Base-by-base conservation (phyloP, 1,140 invertebrate species). In the Drosophila simulans region DNA sequence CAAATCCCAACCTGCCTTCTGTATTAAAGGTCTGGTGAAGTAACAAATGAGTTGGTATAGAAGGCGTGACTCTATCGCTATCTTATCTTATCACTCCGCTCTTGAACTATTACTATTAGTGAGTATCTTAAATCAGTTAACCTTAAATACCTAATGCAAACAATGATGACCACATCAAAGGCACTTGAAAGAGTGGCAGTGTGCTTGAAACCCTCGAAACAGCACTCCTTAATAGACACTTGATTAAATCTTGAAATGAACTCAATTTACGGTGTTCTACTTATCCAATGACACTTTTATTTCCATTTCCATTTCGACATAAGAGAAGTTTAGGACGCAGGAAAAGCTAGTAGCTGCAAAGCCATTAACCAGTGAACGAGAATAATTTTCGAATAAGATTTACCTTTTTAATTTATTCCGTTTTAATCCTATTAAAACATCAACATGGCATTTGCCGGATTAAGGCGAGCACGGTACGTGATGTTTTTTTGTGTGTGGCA, bases 361-460 rank as follows among this genome's bases (percentile, higher is more conserved):
- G 27, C 34, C 13, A 49, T n/a, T 20, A 42, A 40, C 37, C 59
- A 59, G 54, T 42, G 54, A 42, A 25, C 59, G 13, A 42, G 34
- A 22, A 31, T 34, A 5, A 22, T 27, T 42, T 42, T 63, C 39
- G 39, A 59, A 59, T 27, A 37, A 3, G 59, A 39, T 42, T 58
- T 42, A 15, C 35, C 37, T 62, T 31, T 25, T 34, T 42, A 63
- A 43, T 63, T 59, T 63, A 63, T 43, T 25, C 54, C 12, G 54
- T 27, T 59, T 15, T 11, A n/a, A 42, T 62, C 53, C 53, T 42
- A 62, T 62, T 62, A 62, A 62, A 62, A 62, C 22, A 58, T 63
- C 25, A 27, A 37, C 59, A 39, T 15, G 56, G 22, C 62, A 37
- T 35, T 37, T 57, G 55, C 60, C 55, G 55, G 56, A 60, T 60